A percentile compares a stretch with the other conserved stretches of the same genome.
Conservation (phyloP, 2,888 invertebrate species). For the Sarcophaga rosellei region DNA sequence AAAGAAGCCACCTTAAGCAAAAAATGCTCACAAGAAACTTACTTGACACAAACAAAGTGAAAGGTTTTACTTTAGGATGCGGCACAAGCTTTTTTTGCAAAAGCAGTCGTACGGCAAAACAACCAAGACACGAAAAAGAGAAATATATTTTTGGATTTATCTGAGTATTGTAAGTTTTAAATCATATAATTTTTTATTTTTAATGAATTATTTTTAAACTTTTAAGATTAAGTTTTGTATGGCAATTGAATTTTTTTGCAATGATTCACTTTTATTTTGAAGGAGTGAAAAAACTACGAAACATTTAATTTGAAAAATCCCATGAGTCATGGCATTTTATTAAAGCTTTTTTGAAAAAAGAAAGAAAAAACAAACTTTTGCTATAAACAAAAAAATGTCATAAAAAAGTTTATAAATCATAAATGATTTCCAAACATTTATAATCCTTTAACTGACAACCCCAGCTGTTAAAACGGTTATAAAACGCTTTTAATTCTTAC, state of each 20-base stretch:
- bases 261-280: neutral
- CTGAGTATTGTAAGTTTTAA: constrained; percentile 9
- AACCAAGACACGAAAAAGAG: neutral
- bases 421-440: no score
- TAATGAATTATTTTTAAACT: constrained; percentile 35
- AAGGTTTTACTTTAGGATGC: constrained; percentile 43
- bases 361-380: no score
- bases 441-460: no score
- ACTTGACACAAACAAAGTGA: constrained; percentile 54
- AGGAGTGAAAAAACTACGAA: no score
- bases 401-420: no score
- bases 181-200: constrained; percentile 20
- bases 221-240: constrained; percentile 23
- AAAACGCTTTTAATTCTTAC: no score
- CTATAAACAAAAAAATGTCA: no score
- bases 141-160: constrained; percentile 5
- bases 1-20: constrained; percentile 53
- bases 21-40: constrained; percentile 37
- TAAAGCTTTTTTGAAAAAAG: neutral
- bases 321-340: constrained; percentile 3
- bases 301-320: neutral
- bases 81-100: neutral
- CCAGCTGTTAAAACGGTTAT: no score
- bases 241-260: constrained; percentile 19
- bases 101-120: neutral